Base-by-base conservation (phyloP, 2,888 invertebrate species). In the Troides helena region DNA sequence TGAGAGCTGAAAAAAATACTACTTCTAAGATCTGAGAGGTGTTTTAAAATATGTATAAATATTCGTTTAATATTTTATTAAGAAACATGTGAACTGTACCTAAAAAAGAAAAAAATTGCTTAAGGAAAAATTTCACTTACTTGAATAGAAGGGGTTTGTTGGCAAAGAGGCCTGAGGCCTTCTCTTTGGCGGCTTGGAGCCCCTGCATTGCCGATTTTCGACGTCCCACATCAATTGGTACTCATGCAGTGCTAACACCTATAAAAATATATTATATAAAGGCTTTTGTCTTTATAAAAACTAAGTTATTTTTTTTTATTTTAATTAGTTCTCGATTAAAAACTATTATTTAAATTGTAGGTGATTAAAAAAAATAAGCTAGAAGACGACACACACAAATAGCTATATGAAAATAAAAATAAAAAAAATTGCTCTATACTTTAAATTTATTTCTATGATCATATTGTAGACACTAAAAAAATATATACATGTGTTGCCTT, bases 131-230 rank as follows among this genome's bases (percentile, higher is more conserved):
- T 25, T 58, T 1, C 23, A 89, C 92, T 91, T 86, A 92, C 92
- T 88, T 91, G 87, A 90, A 89, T 65, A 89, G 80, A 77, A 90
- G 85, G 79, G 90, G 92, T 83, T 89, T 90, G 83, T 85, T 90
- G 79, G 89, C 87, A 81, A 92, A 90, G 73, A 92, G 87, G 81
- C 91, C 90, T 58, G 92, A 88, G 80, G 91, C 92, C 85, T 91
- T 92, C 80, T 92, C 90, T 82, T 92, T 92, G 82, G 92, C 92
- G 85, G 92, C 89, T 74, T 86, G 86, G 77, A 92, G 87, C 88
- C 88, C 92, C 87, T 91, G 90, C 92, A 92, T 92, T 81, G 80
- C 79, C 81, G 81, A 77, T 77, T 77, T 80, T 77, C 80, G 79
- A 78, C 81, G 76, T 84, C 80, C 89, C 84, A 80, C 92, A 90